Evolutionary conservation across 1,140 invertebrate genomes (phyloP).

Genomic region (Drosophila eugracilis): DNA sequence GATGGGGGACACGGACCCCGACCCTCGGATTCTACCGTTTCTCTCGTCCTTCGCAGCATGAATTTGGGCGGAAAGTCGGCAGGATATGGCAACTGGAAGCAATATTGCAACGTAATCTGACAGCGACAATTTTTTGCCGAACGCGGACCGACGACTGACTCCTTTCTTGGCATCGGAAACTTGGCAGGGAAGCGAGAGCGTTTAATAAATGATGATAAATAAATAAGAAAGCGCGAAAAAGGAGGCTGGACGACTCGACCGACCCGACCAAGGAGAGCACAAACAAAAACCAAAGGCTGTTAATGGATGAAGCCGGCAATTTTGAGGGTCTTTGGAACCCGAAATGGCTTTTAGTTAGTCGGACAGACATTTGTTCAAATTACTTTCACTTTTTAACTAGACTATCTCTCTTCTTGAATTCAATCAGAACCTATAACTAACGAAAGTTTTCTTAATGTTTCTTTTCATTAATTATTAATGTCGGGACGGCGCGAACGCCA

Average conservation of each 20-base stretch:
- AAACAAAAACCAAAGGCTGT: conserved; percentile 28
- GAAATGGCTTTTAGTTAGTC: not conserved
- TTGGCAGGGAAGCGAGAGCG: conserved; percentile 48
- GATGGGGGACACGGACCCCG: not conserved
- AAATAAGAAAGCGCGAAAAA: conserved; percentile 67
- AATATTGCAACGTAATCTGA: conserved; percentile 81
- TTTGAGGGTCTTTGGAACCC: conserved; percentile 1
- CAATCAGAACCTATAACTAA: not conserved
- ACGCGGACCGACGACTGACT: conserved; percentile 50
- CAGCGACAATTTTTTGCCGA: conserved; percentile 73
- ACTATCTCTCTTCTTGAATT: not conserved
- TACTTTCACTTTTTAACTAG: not conserved
- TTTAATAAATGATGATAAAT: conserved; percentile 81
- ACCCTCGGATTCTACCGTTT: conserved; percentile 1
- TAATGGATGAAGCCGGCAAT: conserved; percentile 48
- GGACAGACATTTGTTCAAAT: conserved; percentile 37
- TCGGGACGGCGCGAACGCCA: conserved; percentile 85
- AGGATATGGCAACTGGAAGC: conserved; percentile 81
- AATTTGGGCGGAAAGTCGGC: conserved; percentile 68
- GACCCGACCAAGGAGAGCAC: not conserved
- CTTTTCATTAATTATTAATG: conserved; percentile 36
- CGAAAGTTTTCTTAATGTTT: not conserved
- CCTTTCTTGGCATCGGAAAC: conserved; percentile 64
- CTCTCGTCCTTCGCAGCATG: conserved; percentile 34
- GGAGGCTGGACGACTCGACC: conserved; percentile 35